Conservation (phyloP, 2,113 vertebrate genomes). For the Lipophrys pholis region DNA sequence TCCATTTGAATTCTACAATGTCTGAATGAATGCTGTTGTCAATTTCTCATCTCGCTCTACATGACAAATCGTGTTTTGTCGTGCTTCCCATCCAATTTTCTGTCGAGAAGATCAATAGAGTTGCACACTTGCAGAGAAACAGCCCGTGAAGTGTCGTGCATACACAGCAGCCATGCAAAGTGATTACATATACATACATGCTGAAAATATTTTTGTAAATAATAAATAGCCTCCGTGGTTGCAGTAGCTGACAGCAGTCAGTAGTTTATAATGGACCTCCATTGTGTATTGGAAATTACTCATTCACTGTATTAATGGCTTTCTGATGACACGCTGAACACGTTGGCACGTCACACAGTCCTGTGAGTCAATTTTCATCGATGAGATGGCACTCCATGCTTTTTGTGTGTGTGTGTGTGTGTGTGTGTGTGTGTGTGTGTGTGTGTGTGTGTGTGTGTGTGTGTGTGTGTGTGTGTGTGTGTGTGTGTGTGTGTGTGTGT, state of each 20-base stretch:
- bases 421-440: too few species aligned
- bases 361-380: conserved; percentile 44
- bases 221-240: conserved; percentile 50
- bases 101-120: conserved; percentile 54
- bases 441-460: too few species aligned
- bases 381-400: conserved; percentile 47
- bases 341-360: conserved; percentile 42
- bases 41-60: conserved; percentile 46
- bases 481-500: too few species aligned
- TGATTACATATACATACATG: conserved; percentile 51
- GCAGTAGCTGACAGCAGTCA: conserved; percentile 56
- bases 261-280: conserved; percentile 53
- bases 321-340: conserved; percentile 64
- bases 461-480: background rate
- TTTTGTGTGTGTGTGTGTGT: conserved; percentile 1
- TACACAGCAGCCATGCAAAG: conserved; percentile 33
- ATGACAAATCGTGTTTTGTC: conserved; percentile 48
- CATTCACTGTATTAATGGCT: conserved; percentile 71
- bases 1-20: conserved; percentile 33
- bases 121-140: conserved; percentile 33
- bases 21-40: conserved; percentile 27
- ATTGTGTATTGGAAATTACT: conserved; percentile 71
- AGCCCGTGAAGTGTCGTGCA: conserved; percentile 9
- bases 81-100: conserved; percentile 54
- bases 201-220: conserved; percentile 59